Conservation (phyloP, 1,140 invertebrate genomes). For the Aplysia californica region DNA sequence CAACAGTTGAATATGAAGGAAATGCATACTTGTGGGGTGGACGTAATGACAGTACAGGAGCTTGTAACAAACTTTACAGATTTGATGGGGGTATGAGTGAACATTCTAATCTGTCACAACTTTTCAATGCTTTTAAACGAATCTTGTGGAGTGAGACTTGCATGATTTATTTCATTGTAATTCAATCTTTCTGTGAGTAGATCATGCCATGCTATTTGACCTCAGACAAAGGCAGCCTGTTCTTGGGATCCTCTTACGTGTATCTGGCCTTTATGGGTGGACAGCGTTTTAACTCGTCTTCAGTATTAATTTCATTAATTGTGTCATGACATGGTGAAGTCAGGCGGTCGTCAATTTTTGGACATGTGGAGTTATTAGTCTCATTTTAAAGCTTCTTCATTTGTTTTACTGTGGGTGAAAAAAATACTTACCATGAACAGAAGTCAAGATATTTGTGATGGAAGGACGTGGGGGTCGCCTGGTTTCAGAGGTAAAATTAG, state of each 20-base stretch:
- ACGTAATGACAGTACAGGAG: slow-evolving; percentile 81
- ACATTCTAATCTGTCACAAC: background rate
- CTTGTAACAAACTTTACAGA: slow-evolving; percentile 82
- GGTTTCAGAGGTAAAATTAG: too few species aligned
- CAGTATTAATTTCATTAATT: too few species aligned
- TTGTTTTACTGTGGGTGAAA: too few species aligned
- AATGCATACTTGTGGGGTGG: slow-evolving; percentile 92
- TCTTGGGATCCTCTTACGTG: background rate
- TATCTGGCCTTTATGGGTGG: background rate
- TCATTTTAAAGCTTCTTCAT: too few species aligned
- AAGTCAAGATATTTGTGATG: too few species aligned
- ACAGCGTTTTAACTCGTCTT: too few species aligned
- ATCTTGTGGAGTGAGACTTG: background rate
- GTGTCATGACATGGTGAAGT: too few species aligned
- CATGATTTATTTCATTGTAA: background rate
- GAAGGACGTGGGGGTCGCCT: too few species aligned
- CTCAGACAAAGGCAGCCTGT: too few species aligned
- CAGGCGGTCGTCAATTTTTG: too few species aligned
- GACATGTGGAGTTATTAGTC: too few species aligned
- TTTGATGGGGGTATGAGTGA: slow-evolving; percentile 79
- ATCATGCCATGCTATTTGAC: background rate
- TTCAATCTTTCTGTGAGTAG: background rate
- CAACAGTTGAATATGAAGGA: slow-evolving; percentile 81
- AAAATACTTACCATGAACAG: too few species aligned
- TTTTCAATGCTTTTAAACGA: background rate